Conservation (phyloP, 2,113 vertebrate genomes). For the Corythornis cristatus region DNA sequence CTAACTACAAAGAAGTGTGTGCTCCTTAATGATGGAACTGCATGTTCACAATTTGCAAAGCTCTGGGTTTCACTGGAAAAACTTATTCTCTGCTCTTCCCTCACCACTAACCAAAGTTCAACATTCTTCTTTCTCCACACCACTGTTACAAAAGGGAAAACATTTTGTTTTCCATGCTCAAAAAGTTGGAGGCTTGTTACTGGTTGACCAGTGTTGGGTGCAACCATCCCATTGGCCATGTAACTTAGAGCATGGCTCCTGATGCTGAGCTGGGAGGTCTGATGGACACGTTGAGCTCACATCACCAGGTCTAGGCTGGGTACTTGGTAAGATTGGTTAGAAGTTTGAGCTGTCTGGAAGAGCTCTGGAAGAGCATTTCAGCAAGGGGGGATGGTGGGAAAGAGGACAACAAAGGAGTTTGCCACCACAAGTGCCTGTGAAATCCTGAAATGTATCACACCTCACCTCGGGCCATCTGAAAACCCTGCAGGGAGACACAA, state of each 20-base stretch:
- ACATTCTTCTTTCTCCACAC: background rate
- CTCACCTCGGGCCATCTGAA: background rate
- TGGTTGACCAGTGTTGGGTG: background rate
- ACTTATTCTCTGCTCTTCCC: background rate
- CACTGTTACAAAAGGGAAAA: background rate
- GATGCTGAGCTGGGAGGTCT: background rate
- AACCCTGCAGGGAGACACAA: background rate
- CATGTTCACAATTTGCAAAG: background rate
- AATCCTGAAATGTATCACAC: background rate
- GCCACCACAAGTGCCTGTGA: rapidly evolving
- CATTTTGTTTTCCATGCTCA: background rate
- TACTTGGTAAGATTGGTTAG: rapidly evolving
- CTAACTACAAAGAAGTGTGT: background rate
- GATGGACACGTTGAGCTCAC: background rate
- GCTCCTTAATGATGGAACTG: background rate
- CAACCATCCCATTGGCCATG: no score
- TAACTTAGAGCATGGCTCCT: rapidly evolving
- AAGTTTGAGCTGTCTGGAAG: background rate
- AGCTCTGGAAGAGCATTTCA: background rate
- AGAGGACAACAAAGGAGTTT: rapidly evolving
- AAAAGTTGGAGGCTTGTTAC: background rate
- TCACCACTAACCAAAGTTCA: background rate
- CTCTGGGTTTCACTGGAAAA: background rate
- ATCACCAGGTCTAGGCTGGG: rapidly evolving
- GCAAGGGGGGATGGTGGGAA: rapidly evolving